Base-by-base conservation (phyloP, 1,140 invertebrate species). In the Lanistes nyassanus region DNA sequence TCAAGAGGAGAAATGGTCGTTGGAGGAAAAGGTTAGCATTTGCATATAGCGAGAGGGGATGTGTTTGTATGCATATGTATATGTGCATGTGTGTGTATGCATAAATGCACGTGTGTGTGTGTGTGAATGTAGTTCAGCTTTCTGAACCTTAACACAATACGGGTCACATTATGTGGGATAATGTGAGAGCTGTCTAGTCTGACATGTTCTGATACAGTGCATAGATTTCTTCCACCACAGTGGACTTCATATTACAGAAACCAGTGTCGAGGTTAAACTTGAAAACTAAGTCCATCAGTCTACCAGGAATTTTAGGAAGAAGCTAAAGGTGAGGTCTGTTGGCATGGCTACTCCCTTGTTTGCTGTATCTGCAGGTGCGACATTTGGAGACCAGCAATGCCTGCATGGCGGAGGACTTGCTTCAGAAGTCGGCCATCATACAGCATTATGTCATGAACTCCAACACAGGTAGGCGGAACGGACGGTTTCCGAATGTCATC, bases 361-460 rank as follows among this genome's bases (percentile, higher is more conserved):
- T n/a, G 42, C 37, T 75, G 21, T 26, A 37, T 64, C 75, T 76
- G 9, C 65, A 89, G 86, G 86, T 92, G 3, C 84, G 87, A 53
- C 90, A 91, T 78, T 80, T 92, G 56, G 91, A 92, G 81, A 85
- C 87, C 51, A 90, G 90, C 72, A 91, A 88, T 78, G 87, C 90
- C 69, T 89, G 91, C 6, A 91, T 92, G 89, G 90, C 90, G n/a
- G 90, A 92, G 56, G 91, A 92, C 80, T 77, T 92, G 7, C 75
- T 91, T 23, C 83, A 87, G 60, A 92, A 92, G 80, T 87, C 90
- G 23, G 88, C 90, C 47, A 87, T 92, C 21, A 92, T 92, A 55
- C 84, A 88, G 60, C 87, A 90, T 79, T 92, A 92, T 82, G 90
- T 90, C 26, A 92, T 91, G 90, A 90, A 91, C 78, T 86, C 87